phyloP scores from a whole-genome alignment of 1,140 invertebrate genomes.

The Drosophila nebulosa region DNA sequence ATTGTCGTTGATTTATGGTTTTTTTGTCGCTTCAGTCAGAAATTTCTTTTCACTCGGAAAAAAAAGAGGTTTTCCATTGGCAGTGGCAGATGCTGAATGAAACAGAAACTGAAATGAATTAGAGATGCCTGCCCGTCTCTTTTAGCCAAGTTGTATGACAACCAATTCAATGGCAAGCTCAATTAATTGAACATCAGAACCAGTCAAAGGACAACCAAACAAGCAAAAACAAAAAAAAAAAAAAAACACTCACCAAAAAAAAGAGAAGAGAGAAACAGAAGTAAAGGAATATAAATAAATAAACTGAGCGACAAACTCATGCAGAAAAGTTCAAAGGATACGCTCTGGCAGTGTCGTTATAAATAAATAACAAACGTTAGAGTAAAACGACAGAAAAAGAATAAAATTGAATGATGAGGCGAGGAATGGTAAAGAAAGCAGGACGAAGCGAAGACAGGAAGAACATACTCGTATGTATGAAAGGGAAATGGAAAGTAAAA shows the following conservation, averaged over 20 bases:
- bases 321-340: constrained; percentile 76
- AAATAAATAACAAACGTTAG: constrained; percentile 77
- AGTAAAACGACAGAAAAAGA: constrained; percentile 35
- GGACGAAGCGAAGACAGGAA: constrained; percentile 11
- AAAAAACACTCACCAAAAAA: constrained; percentile 6
- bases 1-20: constrained; percentile 35
- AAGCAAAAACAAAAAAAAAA: constrained; percentile 5
- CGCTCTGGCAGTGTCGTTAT: constrained; percentile 63
- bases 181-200: constrained; percentile 65
- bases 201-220: constrained; percentile 47
- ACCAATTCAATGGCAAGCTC: constrained; percentile 40
- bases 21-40: constrained; percentile 11
- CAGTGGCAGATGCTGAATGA: not conserved
- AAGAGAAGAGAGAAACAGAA: constrained; percentile 3
- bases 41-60: not conserved
- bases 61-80: not conserved
- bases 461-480: constrained; percentile 31
- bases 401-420: not conserved
- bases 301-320: constrained; percentile 67
- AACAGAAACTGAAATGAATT: not conserved
- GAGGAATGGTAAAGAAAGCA: not conserved
- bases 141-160: not conserved
- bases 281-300: constrained; percentile 38
- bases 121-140: not conserved
- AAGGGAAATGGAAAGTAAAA: constrained; percentile 39